A percentile compares a stretch with the other conserved stretches of the same genome.
Evolutionary conservation across 1,140 invertebrate genomes (phyloP).

Genomic region (Yoshiicerus persimilis): DNA sequence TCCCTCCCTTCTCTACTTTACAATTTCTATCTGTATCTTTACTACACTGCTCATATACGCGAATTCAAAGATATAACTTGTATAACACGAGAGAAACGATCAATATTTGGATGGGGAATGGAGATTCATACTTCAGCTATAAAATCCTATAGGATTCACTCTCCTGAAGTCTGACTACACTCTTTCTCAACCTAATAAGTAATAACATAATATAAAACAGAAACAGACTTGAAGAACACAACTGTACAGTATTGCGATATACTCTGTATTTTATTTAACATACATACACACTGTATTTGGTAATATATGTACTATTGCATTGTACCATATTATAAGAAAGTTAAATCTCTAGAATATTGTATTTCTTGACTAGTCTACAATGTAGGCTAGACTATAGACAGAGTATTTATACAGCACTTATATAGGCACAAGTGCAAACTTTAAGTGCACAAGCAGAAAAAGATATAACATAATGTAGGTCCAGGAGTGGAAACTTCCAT

Average conservation of each 20-base stretch:
- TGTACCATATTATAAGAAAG: too few species aligned
- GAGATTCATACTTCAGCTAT: neutral
- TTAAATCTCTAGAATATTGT: neutral
- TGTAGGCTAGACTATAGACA: too few species aligned
- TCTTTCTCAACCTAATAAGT: neutral
- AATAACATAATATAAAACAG: too few species aligned
- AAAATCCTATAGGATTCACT: too few species aligned
- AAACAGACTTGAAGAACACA: neutral
- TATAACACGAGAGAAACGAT: neutral
- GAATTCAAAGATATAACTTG: neutral
- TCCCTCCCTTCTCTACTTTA: neutral
- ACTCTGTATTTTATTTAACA: neutral
- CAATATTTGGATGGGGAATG: constrained; percentile 2
- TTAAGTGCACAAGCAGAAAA: neutral
- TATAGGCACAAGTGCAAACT: too few species aligned
- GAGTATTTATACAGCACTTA: too few species aligned
- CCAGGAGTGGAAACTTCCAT: neutral
- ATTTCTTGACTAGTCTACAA: too few species aligned
- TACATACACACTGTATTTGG: neutral
- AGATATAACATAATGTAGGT: neutral
- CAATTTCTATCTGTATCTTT: neutral
- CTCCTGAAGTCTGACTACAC: too few species aligned
- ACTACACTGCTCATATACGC: neutral
- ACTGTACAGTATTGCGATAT: too few species aligned
- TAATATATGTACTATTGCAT: too few species aligned